These are phyloP conservation scores for Notolabrus celidotus DNA, from an alignment of 2,797 vertebrate genomes.

Conservation along the genomic window DNA sequence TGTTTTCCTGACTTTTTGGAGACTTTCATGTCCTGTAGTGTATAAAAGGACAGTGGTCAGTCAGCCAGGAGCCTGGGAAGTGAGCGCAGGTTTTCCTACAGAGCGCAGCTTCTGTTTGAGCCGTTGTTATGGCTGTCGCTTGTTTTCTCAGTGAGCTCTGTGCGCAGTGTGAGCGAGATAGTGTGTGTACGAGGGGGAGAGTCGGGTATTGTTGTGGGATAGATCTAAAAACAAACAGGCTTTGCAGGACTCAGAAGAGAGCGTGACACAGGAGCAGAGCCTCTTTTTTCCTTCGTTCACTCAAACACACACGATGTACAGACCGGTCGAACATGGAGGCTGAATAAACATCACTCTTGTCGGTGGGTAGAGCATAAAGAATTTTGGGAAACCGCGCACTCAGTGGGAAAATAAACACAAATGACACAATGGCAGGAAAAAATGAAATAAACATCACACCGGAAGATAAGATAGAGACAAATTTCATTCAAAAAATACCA, in stretches of 20 bases:
- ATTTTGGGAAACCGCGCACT: conserved; percentile 70
- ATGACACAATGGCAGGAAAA: conserved; percentile 78
- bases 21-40: conserved; percentile 79
- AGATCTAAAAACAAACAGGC: conserved; percentile 82
- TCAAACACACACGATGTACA: conserved; percentile 51
- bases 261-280: conserved; percentile 62
- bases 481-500: conserved; percentile 25
- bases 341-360: conserved; percentile 64
- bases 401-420: conserved; percentile 72
- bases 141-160: conserved; percentile 79
- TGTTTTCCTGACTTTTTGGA: conserved; percentile 80
- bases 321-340: conserved; percentile 40
- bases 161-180: conserved; percentile 53
- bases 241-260: conserved; percentile 56
- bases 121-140: conserved; percentile 78
- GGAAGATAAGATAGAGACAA: conserved; percentile 41
- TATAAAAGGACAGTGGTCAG: conserved; percentile 75
- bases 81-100: conserved; percentile 75
- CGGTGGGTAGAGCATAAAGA: conserved; percentile 27
- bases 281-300: conserved; percentile 38
- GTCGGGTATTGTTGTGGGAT: conserved; percentile 74
- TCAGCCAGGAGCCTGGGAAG: conserved; percentile 77
- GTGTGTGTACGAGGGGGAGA: conserved; percentile 44
- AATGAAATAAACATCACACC: conserved; percentile 59
- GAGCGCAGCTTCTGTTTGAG: conserved; percentile 69